Evolutionary conservation across 2,113 vertebrate species (phyloP), one percentile per base, ranked within the genome.

Genomic region (Sisor rabdophorus): DNA sequence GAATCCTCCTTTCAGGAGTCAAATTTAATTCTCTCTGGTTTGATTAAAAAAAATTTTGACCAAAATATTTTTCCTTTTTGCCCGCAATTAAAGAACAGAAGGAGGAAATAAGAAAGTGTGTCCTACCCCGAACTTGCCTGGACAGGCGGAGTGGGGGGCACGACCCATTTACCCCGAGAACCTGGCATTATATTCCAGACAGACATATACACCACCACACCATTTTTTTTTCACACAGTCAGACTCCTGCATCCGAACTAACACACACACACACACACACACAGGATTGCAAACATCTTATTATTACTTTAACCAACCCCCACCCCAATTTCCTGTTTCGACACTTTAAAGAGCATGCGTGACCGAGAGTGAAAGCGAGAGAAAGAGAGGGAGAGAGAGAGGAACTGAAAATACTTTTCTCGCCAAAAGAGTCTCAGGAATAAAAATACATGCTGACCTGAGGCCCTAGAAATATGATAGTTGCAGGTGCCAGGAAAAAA

Each of bases 341-440:
- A 64, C 74, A 20, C 1, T 13, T 73, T 53, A 61, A 10, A 53
- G 55, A 17, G n/a, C n/a, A 32, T 76, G 61, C 19, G 28, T 17
- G 58, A 55, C 20, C 2, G n/a, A 30, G 17, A n/a, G 52, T 11
- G 26, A 68, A 28, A 73, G 10, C 13, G 11, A 53, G 13, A 73
- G 50, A 65, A 30, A 77, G 52, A 63, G 80, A 48, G 80, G 48
- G 32, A 44, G 48, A 58, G 48, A 59, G 53, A 20, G 20, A 28
- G 28, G 16, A 53, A 28, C 28, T 30, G 36, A 58, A 22, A 44
- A 75, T 77, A 81, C 83, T 80, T 36, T 83, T 85, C 79, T 44
- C 30, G 17, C 59, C 19, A 73, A 69, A 48, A 24, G 2, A 1
- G 26, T 28, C 64, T 64, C 48, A 17, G 64, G 70, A 74, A 67